Conservation (phyloP, 2,113 vertebrate species). For the Artemisiospiza belli region DNA sequence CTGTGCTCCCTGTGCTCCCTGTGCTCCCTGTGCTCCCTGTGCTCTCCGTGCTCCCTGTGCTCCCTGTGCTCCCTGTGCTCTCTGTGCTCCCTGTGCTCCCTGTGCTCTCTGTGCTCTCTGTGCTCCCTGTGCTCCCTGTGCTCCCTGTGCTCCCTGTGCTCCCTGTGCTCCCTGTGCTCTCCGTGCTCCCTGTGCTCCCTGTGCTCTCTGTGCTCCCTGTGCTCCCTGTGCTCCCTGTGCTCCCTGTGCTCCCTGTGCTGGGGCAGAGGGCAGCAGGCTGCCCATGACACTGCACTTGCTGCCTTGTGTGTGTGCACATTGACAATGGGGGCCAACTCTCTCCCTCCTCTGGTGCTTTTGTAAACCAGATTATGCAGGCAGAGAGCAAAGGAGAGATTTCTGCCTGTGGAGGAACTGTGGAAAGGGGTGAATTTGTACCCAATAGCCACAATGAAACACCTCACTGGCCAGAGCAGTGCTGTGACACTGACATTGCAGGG, state of each 20-base stretch:
- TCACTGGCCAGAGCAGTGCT: not conserved
- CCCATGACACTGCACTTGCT: not conserved
- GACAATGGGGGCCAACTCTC: not conserved
- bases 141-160: no score
- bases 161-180: no score
- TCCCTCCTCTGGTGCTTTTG: not conserved
- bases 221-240: no score
- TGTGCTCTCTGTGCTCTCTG: accelerated
- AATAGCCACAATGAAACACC: not conserved
- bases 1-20: no score
- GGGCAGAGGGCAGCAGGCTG: not conserved
- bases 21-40: no score
- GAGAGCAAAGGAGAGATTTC: not conserved
- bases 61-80: no score
- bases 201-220: no score
- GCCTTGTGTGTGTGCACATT: not conserved
- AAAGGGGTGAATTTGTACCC: not conserved
- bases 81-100: not conserved
- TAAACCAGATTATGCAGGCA: not conserved
- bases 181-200: no score
- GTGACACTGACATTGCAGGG: not conserved
- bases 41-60: no score
- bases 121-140: no score
- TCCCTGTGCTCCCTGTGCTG: accelerated
- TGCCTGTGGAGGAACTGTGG: not conserved